Evolutionary conservation across 2,888 invertebrate species (phyloP).

Genomic region (Scaptomyza cyrtandrae): DNA sequence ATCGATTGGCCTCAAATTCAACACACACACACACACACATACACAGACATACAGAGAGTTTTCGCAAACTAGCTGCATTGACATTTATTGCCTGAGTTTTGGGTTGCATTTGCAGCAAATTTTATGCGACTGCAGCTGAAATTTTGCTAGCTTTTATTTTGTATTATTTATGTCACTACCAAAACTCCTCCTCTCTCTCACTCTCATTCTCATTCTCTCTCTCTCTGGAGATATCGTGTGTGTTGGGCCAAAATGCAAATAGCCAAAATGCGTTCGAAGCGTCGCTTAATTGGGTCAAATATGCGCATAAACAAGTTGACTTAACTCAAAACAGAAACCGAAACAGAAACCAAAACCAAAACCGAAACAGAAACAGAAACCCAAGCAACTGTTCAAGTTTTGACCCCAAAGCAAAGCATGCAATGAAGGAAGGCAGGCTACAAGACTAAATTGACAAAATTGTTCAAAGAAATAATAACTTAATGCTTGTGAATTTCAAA

Average conservation of each 20-base stretch:
- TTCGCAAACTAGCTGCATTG: slow-evolving; percentile 27
- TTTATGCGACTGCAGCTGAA: slow-evolving; percentile 72
- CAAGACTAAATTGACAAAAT: too few relatives aligned
- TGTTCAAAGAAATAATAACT: too few relatives aligned
- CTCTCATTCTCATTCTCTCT: neutral
- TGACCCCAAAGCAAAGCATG: slow-evolving; percentile 7
- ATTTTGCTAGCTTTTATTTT: slow-evolving; percentile 27
- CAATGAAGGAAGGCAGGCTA: neutral
- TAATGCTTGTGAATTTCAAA: too few relatives aligned
- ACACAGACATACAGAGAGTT: neutral
- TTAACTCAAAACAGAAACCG: neutral
- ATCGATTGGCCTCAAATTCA: slow-evolving; percentile 47
- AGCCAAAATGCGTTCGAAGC: slow-evolving; percentile 34
- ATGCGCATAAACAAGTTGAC: slow-evolving; percentile 71
- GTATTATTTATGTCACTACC: slow-evolving; percentile 63
- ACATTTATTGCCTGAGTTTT: slow-evolving; percentile 57
- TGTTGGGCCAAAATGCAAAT: slow-evolving; percentile 65
- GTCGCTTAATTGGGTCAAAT: slow-evolving; percentile 76
- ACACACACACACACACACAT: slow-evolving; percentile 16
- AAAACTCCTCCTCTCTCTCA: neutral
- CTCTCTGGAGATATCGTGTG: slow-evolving; percentile 32
- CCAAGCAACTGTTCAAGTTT: slow-evolving; percentile 3
- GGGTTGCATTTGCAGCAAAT: slow-evolving; percentile 69
- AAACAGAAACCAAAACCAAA: neutral
- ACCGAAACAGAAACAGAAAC: slow-evolving; percentile 1